Conservation (phyloP, 1,140 invertebrate genomes). For the Drosophila kohkoa region DNA sequence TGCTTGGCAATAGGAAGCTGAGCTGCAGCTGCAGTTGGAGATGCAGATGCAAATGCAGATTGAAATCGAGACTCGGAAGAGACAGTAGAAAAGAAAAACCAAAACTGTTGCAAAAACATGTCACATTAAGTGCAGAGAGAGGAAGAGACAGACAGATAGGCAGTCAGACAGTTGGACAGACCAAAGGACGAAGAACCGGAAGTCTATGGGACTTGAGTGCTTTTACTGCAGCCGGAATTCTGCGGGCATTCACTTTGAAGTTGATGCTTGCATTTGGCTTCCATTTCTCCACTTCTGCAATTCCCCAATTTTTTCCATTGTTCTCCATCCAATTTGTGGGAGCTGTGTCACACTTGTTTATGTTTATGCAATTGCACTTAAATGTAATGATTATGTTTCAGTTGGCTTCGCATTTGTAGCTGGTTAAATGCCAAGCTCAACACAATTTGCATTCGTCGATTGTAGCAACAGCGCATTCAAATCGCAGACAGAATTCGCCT, state of each 20-base stretch:
- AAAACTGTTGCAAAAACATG: conserved; percentile 81
- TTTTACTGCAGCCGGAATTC: conserved; percentile 78
- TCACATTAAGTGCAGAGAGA: conserved; percentile 74
- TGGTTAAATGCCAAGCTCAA: conserved; percentile 32
- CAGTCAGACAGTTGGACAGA: conserved; percentile 36
- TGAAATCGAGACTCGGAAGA: conserved; percentile 14
- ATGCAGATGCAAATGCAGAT: not conserved
- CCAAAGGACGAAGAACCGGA: conserved; percentile 37
- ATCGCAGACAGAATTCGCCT: not conserved
- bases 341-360: conserved; percentile 31
- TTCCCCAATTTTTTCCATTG: conserved; percentile 16
- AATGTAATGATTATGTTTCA: conserved; percentile 74
- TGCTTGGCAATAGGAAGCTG: conserved; percentile 30
- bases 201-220: conserved; percentile 77
- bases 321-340: conserved; percentile 11
- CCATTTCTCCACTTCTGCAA: conserved; percentile 8
- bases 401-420: conserved; percentile 38
- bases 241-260: conserved; percentile 75
- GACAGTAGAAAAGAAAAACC: conserved; percentile 56
- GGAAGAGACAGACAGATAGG: not conserved
- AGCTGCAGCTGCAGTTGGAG: conserved; percentile 4
- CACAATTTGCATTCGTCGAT: conserved; percentile 43
- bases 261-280: conserved; percentile 62
- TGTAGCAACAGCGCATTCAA: not conserved
- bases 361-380: conserved; percentile 81